Conservation (phyloP, 2,888 invertebrate genomes). For the Caenorhabditis panamensis region DNA sequence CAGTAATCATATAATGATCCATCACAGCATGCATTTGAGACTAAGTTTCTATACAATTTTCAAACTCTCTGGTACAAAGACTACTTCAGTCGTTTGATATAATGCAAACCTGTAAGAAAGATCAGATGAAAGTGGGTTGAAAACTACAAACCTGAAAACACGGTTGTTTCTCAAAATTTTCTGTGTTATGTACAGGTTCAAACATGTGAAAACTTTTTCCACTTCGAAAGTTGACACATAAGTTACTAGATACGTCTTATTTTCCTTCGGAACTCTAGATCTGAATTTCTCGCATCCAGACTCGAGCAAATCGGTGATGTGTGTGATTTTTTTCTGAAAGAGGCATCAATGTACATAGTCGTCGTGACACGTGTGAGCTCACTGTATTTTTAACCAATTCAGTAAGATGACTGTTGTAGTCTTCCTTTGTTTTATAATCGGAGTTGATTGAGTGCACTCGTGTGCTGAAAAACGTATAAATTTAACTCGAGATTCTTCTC, state of each 20-base stretch:
- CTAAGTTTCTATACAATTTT: conserved; percentile 10
- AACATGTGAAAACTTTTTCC: conserved; percentile 35
- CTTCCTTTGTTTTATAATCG: conserved; percentile 22
- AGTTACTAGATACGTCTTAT: conserved; percentile 23
- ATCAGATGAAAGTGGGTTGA: too few relatives aligned
- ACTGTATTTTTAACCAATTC: conserved; percentile 34
- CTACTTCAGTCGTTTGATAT: conserved; percentile 12
- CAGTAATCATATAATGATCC: background rate
- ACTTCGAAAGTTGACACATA: conserved; percentile 24
- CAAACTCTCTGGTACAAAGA: conserved; percentile 15
- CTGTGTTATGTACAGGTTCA: conserved; percentile 41
- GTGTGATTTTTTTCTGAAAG: conserved; percentile 29
- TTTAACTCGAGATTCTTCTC: background rate
- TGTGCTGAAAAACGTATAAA: conserved; percentile 15
- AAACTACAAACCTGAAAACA: conserved; percentile 32
- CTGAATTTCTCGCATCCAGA: conserved; percentile 41
- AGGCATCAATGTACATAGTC: too few relatives aligned
- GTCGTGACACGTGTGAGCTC: too few relatives aligned
- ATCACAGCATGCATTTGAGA: background rate
- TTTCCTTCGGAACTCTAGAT: background rate
- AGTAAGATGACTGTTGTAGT: conserved; percentile 19
- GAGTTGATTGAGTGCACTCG: conserved; percentile 26
- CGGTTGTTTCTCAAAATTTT: conserved; percentile 43
- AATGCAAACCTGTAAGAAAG: conserved; percentile 18
- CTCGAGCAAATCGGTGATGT: conserved; percentile 17